These are phyloP conservation scores for Sapayoa aenigma DNA, from an alignment of 2,113 vertebrate genomes.

Conservation along the genomic window DNA sequence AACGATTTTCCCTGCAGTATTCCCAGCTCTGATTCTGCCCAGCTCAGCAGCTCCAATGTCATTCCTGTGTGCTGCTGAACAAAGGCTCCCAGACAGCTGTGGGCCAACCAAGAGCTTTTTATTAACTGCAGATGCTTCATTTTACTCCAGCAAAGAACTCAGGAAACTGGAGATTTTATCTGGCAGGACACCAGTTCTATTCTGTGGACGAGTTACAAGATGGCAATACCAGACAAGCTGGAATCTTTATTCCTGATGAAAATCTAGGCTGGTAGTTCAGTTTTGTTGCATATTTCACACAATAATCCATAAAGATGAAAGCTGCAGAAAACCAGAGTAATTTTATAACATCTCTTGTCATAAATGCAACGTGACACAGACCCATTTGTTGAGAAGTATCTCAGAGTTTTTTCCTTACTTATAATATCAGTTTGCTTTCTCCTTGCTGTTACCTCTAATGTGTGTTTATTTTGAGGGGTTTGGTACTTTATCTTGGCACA, in stretches of 20 bases:
- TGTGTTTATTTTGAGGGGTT: neutral
- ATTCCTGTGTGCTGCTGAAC: neutral
- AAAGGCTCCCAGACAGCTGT: neutral
- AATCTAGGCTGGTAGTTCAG: neutral
- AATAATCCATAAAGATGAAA: neutral
- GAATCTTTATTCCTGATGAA: neutral
- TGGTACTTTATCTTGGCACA: neutral
- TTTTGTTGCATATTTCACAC: neutral
- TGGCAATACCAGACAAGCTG: neutral
- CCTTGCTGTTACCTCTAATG: neutral
- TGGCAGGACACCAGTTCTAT: neutral
- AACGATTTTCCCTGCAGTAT: neutral
- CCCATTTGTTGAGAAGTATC: neutral
- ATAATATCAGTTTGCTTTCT: neutral
- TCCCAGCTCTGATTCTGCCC: neutral
- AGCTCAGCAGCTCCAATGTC: neutral
- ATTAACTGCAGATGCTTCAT: neutral
- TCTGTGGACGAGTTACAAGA: neutral
- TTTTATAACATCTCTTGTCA: neutral
- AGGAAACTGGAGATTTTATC: neutral
- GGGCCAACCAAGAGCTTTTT: neutral
- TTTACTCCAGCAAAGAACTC: neutral
- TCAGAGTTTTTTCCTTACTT: neutral
- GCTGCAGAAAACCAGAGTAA: neutral
- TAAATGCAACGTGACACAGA: neutral